phyloP scores from a whole-genome alignment of 2,113 vertebrate genomes.

The Erythrolamprus reginae region DNA sequence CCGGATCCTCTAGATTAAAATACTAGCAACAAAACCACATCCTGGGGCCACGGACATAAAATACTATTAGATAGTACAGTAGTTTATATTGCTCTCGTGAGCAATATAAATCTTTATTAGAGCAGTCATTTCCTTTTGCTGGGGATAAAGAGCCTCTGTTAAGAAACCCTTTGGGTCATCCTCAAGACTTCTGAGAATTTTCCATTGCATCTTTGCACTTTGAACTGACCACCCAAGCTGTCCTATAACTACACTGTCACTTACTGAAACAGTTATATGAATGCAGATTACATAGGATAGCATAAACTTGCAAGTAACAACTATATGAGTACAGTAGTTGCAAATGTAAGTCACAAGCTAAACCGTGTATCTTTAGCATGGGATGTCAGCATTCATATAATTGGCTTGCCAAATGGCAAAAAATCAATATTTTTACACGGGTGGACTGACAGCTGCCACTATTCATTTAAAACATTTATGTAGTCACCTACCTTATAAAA shows the following conservation, averaged over 20 bases:
- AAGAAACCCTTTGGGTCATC: neutral
- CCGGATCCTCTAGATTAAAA: slow-evolving; percentile 1
- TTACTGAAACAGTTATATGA: neutral
- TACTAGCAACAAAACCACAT: slow-evolving; percentile 4
- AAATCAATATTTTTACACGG: neutral
- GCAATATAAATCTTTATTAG: neutral
- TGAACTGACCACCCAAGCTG: neutral
- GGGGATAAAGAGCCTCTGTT: neutral
- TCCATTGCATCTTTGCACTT: neutral
- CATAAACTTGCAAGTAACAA: neutral
- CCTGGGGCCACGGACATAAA: neutral
- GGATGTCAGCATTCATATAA: neutral
- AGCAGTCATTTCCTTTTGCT: neutral
- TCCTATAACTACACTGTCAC: neutral
- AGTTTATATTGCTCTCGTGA: neutral
- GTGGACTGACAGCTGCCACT: neutral
- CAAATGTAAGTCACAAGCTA: neutral
- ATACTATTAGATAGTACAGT: neutral
- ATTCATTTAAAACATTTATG: neutral
- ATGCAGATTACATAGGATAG: neutral
- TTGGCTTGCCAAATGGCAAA: neutral
- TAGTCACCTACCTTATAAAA: neutral
- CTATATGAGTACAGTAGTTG: neutral
- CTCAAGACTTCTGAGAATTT: neutral
- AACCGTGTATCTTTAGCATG: neutral